phyloP scores from a whole-genome alignment of 2,797 vertebrate genomes.

The Argentina silus region DNA sequence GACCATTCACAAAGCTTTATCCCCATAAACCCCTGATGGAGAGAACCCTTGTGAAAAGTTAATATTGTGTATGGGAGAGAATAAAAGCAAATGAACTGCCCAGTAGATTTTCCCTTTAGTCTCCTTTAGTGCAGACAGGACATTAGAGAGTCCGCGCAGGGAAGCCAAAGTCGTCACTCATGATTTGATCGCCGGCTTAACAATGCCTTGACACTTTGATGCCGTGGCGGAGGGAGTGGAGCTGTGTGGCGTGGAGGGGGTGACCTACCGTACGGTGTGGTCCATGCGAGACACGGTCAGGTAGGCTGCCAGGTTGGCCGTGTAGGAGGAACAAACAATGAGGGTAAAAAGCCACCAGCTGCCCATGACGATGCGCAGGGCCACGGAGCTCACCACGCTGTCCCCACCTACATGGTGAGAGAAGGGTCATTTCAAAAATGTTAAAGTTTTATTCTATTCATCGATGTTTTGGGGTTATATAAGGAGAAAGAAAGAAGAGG shows the following conservation, averaged over 20 bases:
- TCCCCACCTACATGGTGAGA: constrained; percentile 82
- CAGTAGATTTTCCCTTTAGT: not conserved
- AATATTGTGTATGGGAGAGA: not conserved
- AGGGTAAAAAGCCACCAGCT: constrained; percentile 99
- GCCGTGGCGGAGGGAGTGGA: not conserved
- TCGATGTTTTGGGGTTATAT: no score
- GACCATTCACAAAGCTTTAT: not conserved
- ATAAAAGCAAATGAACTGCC: constrained; percentile 1
- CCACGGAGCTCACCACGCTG: constrained; percentile 85
- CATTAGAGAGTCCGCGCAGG: not conserved
- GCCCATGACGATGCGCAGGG: constrained; percentile 96
- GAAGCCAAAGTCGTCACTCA: not conserved
- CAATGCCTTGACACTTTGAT: not conserved
- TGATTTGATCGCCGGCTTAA: not conserved
- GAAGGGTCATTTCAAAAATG: not conserved
- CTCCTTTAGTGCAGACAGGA: not conserved
- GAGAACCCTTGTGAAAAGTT: not conserved
- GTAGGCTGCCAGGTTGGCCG: constrained; percentile 94
- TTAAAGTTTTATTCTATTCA: no score
- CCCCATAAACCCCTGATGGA: not conserved
- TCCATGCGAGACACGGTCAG: constrained; percentile 98
- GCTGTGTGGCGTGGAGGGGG: not conserved
- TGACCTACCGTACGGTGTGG: constrained; percentile 89
- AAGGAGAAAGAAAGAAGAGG: not conserved
- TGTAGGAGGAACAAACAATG: constrained; percentile 97